phyloP scores from a whole-genome alignment of 2,113 vertebrate genomes.

The Cisticola juncidis region DNA sequence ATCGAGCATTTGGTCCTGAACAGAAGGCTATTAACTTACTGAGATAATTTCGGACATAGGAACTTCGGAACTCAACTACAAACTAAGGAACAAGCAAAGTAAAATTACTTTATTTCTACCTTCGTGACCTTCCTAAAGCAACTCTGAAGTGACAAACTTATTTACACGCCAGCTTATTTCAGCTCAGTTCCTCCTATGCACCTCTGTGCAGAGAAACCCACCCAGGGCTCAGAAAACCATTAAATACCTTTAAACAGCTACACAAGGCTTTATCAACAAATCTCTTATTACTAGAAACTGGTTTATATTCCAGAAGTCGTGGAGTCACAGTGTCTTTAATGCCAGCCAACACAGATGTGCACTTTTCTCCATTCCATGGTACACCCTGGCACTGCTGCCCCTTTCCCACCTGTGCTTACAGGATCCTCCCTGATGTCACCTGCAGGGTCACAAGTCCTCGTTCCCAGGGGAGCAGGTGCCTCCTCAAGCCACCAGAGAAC shows the following conservation, averaged over 20 bases:
- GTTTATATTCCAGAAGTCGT: background rate
- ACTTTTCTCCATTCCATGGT: accelerated
- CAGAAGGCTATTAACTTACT: background rate
- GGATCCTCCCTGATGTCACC: accelerated
- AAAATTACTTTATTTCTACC: background rate
- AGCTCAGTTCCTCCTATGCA: background rate
- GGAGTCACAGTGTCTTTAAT: background rate
- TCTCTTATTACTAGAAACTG: background rate
- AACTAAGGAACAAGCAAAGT: background rate
- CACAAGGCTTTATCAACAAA: background rate
- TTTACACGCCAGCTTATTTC: background rate
- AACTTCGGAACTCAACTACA: background rate
- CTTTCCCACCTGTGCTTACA: accelerated
- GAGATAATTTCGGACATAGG: background rate
- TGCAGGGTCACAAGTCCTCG: background rate
- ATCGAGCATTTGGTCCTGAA: background rate
- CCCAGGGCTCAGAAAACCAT: background rate
- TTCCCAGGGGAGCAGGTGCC: background rate
- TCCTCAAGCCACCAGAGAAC: background rate
- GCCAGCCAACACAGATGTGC: background rate
- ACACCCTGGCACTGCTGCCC: background rate
- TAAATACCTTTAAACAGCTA: background rate
- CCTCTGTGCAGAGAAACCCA: background rate
- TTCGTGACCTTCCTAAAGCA: background rate
- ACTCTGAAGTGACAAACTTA: background rate